Percentiles rank a stretch among this genome's conserved stretches.
Conservation (phyloP, 2,888 invertebrate genomes). For the Petrolisthes manimaculis region DNA sequence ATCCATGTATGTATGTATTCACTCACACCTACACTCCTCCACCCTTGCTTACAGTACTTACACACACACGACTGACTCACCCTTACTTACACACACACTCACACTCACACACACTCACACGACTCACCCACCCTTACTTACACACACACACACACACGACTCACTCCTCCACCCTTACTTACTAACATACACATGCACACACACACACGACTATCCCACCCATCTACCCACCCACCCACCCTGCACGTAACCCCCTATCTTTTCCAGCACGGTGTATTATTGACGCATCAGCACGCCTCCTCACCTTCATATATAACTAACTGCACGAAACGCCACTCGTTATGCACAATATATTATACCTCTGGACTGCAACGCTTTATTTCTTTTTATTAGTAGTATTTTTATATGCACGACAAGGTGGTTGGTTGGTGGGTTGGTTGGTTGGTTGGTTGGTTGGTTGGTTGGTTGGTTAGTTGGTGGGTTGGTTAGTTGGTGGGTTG, state of each 20-base stretch:
- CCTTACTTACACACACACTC: not conserved
- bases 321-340: no score
- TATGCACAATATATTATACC: no score
- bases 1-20: no score
- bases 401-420: no score
- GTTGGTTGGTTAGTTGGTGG: no score
- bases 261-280: not conserved
- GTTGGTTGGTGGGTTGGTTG: no score
- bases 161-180: not conserved
- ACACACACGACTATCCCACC: not conserved
- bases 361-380: no score
- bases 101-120: not conserved
- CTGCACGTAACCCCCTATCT: not conserved
- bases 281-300: not conserved
- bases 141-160: constrained; percentile 2
- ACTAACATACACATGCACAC: not conserved
- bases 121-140: no score
- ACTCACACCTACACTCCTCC: not conserved
- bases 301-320: not conserved
- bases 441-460: no score
- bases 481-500: no score
- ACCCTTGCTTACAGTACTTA: not conserved
- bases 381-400: no score
- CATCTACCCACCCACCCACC: not conserved
- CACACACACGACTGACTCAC: not conserved